phyloP scores from a whole-genome alignment of 2,888 invertebrate genomes.

The Dicyrtomina minuta region DNA sequence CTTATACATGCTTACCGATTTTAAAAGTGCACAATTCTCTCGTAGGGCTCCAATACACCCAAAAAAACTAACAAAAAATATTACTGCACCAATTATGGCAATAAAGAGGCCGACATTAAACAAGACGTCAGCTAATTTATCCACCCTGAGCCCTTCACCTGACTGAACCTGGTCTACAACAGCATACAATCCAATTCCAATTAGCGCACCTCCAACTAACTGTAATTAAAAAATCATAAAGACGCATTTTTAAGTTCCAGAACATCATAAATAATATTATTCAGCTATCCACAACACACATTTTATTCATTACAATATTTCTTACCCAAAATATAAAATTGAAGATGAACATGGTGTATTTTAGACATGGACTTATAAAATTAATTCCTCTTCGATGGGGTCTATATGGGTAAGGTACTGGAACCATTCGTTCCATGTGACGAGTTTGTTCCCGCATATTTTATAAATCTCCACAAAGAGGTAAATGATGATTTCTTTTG shows the following conservation, averaged over 20 bases:
- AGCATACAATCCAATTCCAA: constrained; percentile 72
- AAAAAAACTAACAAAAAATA: constrained; percentile 91
- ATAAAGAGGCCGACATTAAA: constrained; percentile 87
- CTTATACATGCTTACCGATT: too few relatives aligned
- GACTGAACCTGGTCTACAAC: constrained; percentile 91
- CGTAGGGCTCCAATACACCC: constrained; percentile 88
- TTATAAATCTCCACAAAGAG: neutral
- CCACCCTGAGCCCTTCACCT: constrained; percentile 77
- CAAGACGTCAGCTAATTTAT: constrained; percentile 81
- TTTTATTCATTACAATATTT: too few relatives aligned
- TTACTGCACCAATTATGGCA: constrained; percentile 78
- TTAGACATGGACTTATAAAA: constrained; percentile 82
- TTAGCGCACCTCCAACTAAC: constrained; percentile 80
- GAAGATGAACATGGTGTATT: constrained; percentile 84
- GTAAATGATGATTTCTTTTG: constrained; percentile 1
- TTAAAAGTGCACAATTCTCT: constrained; percentile 87
- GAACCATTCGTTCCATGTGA: constrained; percentile 51
- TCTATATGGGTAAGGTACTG: constrained; percentile 37
- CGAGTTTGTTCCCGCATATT: constrained; percentile 32
- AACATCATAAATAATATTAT: neutral
- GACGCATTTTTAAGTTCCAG: constrained; percentile 19
- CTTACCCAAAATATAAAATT: constrained; percentile 90
- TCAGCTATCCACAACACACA: too few relatives aligned
- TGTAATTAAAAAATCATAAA: too few relatives aligned
- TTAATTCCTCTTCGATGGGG: constrained; percentile 59